Conservation (phyloP, 2,888 invertebrate species). For the Pyralis farinalis region DNA sequence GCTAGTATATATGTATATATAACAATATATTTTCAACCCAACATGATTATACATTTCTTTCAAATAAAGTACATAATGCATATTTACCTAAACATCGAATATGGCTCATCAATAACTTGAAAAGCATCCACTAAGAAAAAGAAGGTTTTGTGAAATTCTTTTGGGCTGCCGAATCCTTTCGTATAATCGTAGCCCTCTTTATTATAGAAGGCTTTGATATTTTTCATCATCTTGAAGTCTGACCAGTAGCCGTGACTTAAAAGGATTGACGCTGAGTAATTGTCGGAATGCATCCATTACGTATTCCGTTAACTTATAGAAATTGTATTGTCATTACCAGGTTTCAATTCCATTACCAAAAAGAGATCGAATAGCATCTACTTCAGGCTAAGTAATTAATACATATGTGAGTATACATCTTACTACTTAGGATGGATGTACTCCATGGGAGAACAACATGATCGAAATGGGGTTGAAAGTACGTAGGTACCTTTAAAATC, state of each 20-base stretch:
- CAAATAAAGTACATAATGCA: too few relatives aligned
- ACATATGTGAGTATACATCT: too few relatives aligned
- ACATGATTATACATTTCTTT: too few relatives aligned
- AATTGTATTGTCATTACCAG: neutral
- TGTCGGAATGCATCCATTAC: neutral
- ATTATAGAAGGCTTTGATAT: neutral
- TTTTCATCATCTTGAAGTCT: neutral
- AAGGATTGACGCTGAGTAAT: neutral
- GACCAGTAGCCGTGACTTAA: neutral
- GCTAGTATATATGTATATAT: too few relatives aligned
- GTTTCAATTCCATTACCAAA: neutral
- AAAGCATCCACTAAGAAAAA: neutral
- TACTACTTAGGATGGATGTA: too few relatives aligned
- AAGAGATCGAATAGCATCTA: too few relatives aligned
- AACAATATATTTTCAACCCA: too few relatives aligned
- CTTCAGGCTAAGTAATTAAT: too few relatives aligned
- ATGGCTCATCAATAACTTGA: neutral
- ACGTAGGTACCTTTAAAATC: too few relatives aligned
- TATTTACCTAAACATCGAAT: neutral
- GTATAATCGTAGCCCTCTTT: neutral
- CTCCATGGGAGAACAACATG: too few relatives aligned
- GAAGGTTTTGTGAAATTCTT: neutral
- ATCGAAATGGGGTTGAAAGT: too few relatives aligned
- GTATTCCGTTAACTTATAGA: constrained; percentile 2
- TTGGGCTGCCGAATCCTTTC: neutral